Percentiles rank a stretch among this genome's conserved stretches.
phyloP scores from a whole-genome alignment of 2,113 vertebrate genomes.

The Entomyzon cyanotis region DNA sequence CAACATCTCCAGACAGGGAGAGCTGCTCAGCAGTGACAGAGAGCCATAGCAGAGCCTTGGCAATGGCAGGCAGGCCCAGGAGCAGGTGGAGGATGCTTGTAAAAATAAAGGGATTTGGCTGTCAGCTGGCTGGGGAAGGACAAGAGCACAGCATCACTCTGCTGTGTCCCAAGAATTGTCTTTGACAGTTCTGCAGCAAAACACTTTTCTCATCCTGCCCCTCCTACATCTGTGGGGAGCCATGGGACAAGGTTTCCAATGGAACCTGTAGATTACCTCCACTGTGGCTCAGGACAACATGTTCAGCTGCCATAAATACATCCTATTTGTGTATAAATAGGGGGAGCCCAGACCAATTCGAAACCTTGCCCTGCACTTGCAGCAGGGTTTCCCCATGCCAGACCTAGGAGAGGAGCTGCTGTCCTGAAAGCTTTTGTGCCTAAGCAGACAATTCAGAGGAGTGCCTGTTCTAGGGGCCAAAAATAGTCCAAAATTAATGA shows the following conservation, averaged over 20 bases:
- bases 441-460: neutral
- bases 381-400: neutral
- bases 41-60: neutral
- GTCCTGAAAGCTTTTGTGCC: neutral
- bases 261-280: neutral
- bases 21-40: accelerated
- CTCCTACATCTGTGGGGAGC: neutral
- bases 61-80: neutral
- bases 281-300: neutral
- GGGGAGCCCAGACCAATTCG: neutral
- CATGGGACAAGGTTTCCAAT: accelerated
- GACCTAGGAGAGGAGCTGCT: neutral
- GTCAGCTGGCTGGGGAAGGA: neutral
- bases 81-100: neutral
- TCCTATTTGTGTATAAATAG: accelerated
- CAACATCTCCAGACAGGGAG: neutral
- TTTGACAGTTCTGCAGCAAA: neutral
- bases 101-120: neutral
- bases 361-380: neutral
- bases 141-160: neutral
- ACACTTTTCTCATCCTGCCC: neutral
- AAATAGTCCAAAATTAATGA: neutral
- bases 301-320: neutral
- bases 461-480: neutral
- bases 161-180: neutral